A percentile compares a stretch with the other conserved stretches of the same genome.
Conservation (phyloP, 2,797 vertebrate species). For the Enteromius treurensis region DNA sequence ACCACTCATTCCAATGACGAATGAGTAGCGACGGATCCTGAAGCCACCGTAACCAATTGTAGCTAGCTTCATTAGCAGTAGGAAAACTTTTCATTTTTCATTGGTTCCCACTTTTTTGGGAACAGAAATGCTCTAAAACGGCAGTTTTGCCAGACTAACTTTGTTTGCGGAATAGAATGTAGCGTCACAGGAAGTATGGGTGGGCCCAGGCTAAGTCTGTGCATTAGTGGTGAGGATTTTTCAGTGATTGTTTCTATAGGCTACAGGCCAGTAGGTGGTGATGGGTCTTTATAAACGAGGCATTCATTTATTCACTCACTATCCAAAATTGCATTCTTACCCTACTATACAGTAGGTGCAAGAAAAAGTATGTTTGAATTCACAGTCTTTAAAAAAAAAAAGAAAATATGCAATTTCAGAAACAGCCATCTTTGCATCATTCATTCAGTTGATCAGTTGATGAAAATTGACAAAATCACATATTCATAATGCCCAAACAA, state of each 20-base stretch:
- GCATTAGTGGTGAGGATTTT: constrained; percentile 2
- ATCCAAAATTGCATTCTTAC: background rate
- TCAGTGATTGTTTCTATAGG: background rate
- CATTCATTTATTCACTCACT: background rate
- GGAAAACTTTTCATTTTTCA: too few species aligned
- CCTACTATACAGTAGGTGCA: background rate
- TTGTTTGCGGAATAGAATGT: too few species aligned
- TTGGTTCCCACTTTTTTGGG: too few species aligned
- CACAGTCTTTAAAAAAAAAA: background rate
- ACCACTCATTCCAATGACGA: too few species aligned
- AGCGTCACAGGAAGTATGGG: too few species aligned
- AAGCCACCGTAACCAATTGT: too few species aligned
- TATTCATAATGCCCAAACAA: background rate
- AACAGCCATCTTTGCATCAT: background rate
- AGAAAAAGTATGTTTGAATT: background rate
- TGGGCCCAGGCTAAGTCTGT: background rate
- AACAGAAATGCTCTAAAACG: too few species aligned
- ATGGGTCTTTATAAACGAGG: background rate
- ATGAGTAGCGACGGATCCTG: too few species aligned
- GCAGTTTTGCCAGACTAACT: too few species aligned
- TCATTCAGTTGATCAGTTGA: background rate
- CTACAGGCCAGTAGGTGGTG: background rate
- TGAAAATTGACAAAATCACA: background rate
- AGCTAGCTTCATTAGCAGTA: too few species aligned
- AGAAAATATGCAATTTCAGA: background rate